Evolutionary conservation across 2,113 vertebrate genomes (phyloP).

Genomic region (Nerophis ophidion): DNA sequence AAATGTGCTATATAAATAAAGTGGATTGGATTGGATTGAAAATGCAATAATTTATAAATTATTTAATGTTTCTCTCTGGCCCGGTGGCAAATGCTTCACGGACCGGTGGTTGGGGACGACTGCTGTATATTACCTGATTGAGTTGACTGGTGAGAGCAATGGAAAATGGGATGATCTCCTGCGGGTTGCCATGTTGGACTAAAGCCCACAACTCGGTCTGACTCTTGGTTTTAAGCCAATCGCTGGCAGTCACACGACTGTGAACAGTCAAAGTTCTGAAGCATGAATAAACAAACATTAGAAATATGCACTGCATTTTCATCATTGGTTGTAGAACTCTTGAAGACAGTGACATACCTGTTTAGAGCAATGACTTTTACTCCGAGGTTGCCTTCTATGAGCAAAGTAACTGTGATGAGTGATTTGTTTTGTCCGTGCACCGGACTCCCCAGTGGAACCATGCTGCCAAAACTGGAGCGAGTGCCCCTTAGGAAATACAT

Average conservation of each 20-base stretch:
- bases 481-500: conserved; percentile 59
- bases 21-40: no score
- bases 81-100: no score
- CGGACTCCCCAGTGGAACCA: conserved; percentile 61
- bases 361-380: conserved; percentile 61
- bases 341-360: conserved; percentile 44
- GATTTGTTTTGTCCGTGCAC: conserved; percentile 22
- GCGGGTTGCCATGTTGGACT: conserved; percentile 69
- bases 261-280: conserved; percentile 61
- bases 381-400: conserved; percentile 68
- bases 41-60: no score
- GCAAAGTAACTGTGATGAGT: conserved; percentile 53
- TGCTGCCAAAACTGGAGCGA: conserved; percentile 50
- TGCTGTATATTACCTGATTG: conserved; percentile 60
- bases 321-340: neutral
- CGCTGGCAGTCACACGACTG: conserved; percentile 8
- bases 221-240: conserved; percentile 67
- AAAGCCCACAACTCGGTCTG: conserved; percentile 58
- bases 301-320: neutral
- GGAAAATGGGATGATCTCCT: conserved; percentile 67
- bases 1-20: no score
- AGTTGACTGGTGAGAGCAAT: conserved; percentile 68
- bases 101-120: no score
- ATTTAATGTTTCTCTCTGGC: no score
- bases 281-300: neutral